Percentiles rank a stretch among this genome's conserved stretches.
These are phyloP conservation scores for Chondrosia reniformis DNA, from an alignment of 37 sponge, comb jelly and placozoan genomes.

Conservation along the genomic window DNA sequence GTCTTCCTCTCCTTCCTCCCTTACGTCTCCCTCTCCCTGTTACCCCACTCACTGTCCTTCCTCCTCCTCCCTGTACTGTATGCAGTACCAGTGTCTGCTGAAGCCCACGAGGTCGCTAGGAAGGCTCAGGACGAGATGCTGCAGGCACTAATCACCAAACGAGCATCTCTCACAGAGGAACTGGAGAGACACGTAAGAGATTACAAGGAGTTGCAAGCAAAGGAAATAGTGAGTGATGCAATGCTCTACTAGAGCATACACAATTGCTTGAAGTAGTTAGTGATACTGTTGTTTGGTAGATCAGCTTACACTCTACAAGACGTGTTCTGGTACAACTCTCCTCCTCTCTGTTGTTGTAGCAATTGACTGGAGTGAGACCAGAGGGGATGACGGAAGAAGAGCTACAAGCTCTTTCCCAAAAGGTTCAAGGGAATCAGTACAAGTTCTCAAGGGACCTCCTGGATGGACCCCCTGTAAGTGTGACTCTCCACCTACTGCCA, in stretches of 20 bases:
- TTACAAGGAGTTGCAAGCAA: slow-evolving; percentile 64
- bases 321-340: background rate
- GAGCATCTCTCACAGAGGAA: slow-evolving; percentile 32
- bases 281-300: background rate
- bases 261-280: no score
- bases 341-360: slow-evolving; percentile 19
- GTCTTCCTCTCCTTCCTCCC: background rate
- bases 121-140: slow-evolving; percentile 63
- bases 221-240: slow-evolving; percentile 72
- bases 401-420: slow-evolving; percentile 53
- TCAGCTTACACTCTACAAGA: background rate
- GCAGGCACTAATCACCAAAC: slow-evolving; percentile 22
- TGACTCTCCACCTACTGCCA: no score
- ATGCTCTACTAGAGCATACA: no score
- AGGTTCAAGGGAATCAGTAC: slow-evolving; percentile 57
- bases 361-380: slow-evolving; percentile 71
- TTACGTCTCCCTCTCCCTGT: background rate
- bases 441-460: slow-evolving; percentile 72
- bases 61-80: background rate
- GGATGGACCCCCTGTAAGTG: slow-evolving; percentile 11
- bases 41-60: background rate
- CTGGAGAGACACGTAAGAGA: slow-evolving; percentile 44
- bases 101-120: slow-evolving; percentile 62
- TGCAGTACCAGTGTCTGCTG: slow-evolving; percentile 40
- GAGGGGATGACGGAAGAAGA: slow-evolving; percentile 68